Evolutionary conservation across 2,888 invertebrate genomes (phyloP), one percentile per base, ranked within the genome.

Genomic region (Spilosoma lubricipeda): DNA sequence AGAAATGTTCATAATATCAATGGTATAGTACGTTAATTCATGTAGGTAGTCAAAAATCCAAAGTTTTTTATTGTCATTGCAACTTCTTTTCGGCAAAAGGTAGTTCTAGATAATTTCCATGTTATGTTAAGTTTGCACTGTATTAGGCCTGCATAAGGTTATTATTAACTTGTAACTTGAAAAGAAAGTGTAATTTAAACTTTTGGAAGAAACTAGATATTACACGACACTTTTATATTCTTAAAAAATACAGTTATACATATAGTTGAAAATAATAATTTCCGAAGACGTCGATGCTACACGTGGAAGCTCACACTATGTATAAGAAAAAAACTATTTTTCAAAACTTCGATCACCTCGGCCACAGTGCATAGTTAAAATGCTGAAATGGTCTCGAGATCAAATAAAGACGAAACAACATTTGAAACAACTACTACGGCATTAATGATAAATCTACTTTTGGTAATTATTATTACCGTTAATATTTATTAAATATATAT

Each of bases 301-400:
- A 30, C 13, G 8, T 23, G 56, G 66, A 67, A 70, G 66, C 59
- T 75, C 70, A 65, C 66, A 52, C 36, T 52, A 72, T 39, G 39
- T 72, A 75, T 27, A 59, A n/a, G 67, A 68, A 75, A 67, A n/a
- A 70, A 74, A 74, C 73, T 76, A 71, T 73, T 77, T 74, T 71
- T 76, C 69, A 45, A 67, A 69, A 36, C 33, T 33, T 56, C 18
- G n/a, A 36, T 45, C 15, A 33, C 15, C 27, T 27, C 42, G 27
- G 42, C 27, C 27, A 11, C n/a, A 56, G 27, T 20, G 27, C 9
- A 20, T 9, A 20, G 18, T 30, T 67, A 27, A 42, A 67, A 30
- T 67, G 67, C 67, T 18, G n/a, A 13, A 59, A 27, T 59, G 18
- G 63, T 30, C 3, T 30, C 13, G 27, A 63, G 27, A 18, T 67